Conservation (phyloP, 2,113 vertebrate genomes). For the Circaetus cinerascens region DNA sequence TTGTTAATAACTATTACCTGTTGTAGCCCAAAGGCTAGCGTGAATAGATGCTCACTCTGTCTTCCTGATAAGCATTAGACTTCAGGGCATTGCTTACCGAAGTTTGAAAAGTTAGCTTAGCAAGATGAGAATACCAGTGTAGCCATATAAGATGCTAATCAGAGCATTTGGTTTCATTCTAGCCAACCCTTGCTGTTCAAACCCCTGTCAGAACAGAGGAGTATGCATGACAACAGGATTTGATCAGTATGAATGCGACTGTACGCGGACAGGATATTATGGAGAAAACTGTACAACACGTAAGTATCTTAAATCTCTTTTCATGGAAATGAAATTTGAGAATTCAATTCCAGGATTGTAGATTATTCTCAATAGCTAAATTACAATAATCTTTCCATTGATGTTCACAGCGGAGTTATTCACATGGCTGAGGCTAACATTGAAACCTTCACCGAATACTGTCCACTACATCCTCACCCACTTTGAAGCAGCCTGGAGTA, state of each 20-base stretch:
- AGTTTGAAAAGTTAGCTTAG: accelerated
- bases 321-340: accelerated
- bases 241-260: slow-evolving; percentile 88
- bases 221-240: slow-evolving; percentile 79
- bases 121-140: too few species aligned
- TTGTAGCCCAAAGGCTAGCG: not conserved
- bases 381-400: not conserved
- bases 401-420: slow-evolving; percentile 84
- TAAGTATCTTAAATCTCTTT: slow-evolving; percentile 63
- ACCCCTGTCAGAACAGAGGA: slow-evolving; percentile 92
- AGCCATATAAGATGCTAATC: accelerated
- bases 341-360: not conserved
- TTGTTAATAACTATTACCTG: too few species aligned
- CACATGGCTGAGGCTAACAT: slow-evolving; percentile 80
- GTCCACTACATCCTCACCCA: slow-evolving; percentile 95
- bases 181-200: slow-evolving; percentile 92
- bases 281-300: slow-evolving; percentile 89
- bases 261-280: slow-evolving; percentile 88
- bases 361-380: not conserved
- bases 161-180: not conserved
- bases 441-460: slow-evolving; percentile 89
- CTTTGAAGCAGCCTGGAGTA: slow-evolving; percentile 89
- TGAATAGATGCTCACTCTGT: accelerated
- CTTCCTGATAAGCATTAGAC: not conserved
- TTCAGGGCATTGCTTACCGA: too few species aligned